These are phyloP conservation scores for Nomada fucata DNA, from an alignment of 2,888 invertebrate genomes.

Conservation along the genomic window DNA sequence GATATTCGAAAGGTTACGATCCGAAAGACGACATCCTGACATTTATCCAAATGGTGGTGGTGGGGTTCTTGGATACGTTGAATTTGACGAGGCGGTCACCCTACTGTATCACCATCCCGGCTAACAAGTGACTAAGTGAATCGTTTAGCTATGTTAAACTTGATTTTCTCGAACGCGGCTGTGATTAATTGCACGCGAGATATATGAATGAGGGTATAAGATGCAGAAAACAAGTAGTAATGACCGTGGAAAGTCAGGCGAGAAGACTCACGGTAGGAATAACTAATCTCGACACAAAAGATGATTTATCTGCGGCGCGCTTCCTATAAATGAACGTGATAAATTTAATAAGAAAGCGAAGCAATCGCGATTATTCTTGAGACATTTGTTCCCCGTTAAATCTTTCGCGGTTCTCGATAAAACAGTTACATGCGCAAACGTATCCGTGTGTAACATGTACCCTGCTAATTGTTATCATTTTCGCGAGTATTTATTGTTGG, in stretches of 20 bases:
- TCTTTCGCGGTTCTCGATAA: background rate
- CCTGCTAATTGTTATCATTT: background rate
- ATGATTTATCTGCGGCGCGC: conserved; percentile 10
- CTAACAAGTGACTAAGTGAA: background rate
- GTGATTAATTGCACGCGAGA: conserved; percentile 22
- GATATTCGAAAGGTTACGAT: conserved; percentile 71
- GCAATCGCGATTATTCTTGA: background rate
- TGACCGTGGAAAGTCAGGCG: conserved; percentile 39
- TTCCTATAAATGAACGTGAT: conserved; percentile 9
- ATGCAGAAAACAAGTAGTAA: conserved; percentile 45
- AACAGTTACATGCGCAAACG: background rate
- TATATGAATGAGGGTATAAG: background rate
- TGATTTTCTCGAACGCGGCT: background rate
- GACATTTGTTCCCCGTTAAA: background rate
- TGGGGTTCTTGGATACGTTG: conserved; percentile 5
- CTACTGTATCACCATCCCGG: too few species aligned
- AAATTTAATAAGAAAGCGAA: conserved; percentile 12
- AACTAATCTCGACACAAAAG: conserved; percentile 26
- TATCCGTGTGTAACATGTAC: too few species aligned
- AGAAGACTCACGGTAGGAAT: conserved; percentile 6
- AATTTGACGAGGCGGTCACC: conserved; percentile 2
- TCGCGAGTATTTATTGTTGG: background rate
- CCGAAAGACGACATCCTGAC: conserved; percentile 52
- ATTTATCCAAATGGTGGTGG: conserved; percentile 54
- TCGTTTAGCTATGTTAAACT: background rate